Base-by-base conservation (phyloP, 2,113 vertebrate genomes). In the Connochaetes taurinus region DNA sequence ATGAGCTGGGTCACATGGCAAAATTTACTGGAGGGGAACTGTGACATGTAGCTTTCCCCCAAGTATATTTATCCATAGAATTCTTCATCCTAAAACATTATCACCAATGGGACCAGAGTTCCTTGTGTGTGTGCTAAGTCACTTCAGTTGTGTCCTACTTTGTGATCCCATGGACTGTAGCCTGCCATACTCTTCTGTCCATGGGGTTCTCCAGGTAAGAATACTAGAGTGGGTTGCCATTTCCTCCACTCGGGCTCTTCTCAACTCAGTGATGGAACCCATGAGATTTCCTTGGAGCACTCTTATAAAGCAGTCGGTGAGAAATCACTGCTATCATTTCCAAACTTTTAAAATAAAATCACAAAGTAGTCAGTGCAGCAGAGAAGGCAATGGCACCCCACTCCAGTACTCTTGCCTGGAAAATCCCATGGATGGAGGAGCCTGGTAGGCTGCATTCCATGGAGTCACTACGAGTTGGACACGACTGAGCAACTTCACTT, bases 291-390 rank as follows among this genome's bases (percentile, higher is more conserved):
- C 76, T 57, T 82, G 19, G 21, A 84, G 86, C 33, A 13, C 17
- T 36, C 11, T 91, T 31, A 55, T 23, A 10, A 86, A 94, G n/a
- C 29, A 31, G 52, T 83, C 31, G 58, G 27, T 87, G 81, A 88
- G 45, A 97, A 96, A 36, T 94, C 47, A 53, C 13, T 58, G 12
- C 45, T 80, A 29, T 80, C n/a, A 16, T 50, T 95, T 96, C 47
- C 67, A 53, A 95, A 78, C 15, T 62, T 45, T 33, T 71, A 74
- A 92, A 86, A 95, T 94, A 82, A 95, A 84, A 40, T 52, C 31
- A 58, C 67, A 64, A 60, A 93, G 23, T 33, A 31, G 40, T 95
- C 55, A 14, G 5, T 8, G 0, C 58, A 93, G 60, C 19, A 21
- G 19, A 74, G 67, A 40, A 74, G 10, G n/a, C 10, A 40, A 40